Base-by-base conservation (phyloP, 2,888 invertebrate genomes). In the Platynereis dumerilii region DNA sequence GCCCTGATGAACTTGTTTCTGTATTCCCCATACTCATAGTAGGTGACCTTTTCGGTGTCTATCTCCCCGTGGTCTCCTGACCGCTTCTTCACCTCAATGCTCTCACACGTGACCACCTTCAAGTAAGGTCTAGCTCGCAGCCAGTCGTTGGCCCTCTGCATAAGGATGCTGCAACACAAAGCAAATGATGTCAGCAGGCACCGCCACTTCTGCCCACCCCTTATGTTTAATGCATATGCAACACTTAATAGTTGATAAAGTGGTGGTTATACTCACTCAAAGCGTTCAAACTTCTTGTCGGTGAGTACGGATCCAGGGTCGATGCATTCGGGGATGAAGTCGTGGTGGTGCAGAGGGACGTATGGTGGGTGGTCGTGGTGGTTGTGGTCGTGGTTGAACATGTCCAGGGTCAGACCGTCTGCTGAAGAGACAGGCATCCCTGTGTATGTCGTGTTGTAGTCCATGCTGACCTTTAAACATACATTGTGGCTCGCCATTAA, bases 1-100 rank as follows among this genome's bases (percentile, higher is more conserved):
- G 61, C 53, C n/a, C 66, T 22, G n/a, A 66, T 34, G 45, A 39
- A 66, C 2, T 42, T 34, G 27, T 55, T 62, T 3, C 57, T 58
- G 20, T 53, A 27, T 53, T 66, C 62, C 3, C 62, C 66, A 22
- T 42, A 48, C 57, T 62, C 66, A 15, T 39, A 58, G 45, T 52
- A 66, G 27, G 62, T 29, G 26, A 57, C 27, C 45, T 66, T 62
- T 22, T 61, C 58, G 1, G 62, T 62, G 42, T 58, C 44, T 2
- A 61, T 28, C 27, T 26, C 55, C 27, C 55, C 62, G 45, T 48
- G 26, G 10, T 22, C 26, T 3, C 57, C 44, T 5, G n/a, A 17
- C 48, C 55, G 55, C 57, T 26, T 22, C 22, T 62, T 62, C 34
- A 62, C 17, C 42, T 64, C 64, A 1, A 58, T 26, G 27, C 64